Conservation (phyloP, 2,113 vertebrate species). For the Pomatostomus ruficeps region DNA sequence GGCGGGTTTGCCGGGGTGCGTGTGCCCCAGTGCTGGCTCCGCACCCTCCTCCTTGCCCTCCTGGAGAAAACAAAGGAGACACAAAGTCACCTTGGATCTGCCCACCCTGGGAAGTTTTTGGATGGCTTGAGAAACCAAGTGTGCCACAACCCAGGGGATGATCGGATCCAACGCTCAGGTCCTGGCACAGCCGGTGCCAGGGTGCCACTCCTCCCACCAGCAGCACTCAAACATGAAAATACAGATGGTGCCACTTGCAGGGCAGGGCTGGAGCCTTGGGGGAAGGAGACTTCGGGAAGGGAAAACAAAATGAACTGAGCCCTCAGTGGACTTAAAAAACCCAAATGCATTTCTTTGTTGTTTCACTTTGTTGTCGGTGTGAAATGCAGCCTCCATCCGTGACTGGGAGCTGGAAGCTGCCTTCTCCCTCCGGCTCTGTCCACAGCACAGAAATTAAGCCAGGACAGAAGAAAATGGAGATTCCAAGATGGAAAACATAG, state of each 20-base stretch:
- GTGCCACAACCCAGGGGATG: not conserved
- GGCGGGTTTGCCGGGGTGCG: fast-evolving
- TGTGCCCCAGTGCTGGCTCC: not conserved
- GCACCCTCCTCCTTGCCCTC: not conserved
- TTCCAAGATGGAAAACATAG: not conserved
- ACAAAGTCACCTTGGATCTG: not conserved
- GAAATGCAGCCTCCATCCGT: not conserved
- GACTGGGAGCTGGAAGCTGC: not conserved
- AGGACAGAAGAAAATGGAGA: not conserved
- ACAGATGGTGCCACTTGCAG: not conserved
- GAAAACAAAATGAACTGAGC: not conserved
- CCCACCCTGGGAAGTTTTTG: not conserved
- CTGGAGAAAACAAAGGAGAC: not conserved
- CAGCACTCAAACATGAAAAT: fast-evolving
- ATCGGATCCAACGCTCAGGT: fast-evolving
- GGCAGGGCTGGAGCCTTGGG: not conserved
- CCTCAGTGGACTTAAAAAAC: not conserved
- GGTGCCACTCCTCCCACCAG: not conserved
- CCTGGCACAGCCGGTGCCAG: not conserved
- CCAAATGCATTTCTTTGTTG: not conserved
- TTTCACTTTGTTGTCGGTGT: not conserved
- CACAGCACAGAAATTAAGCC: not conserved
- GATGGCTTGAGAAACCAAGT: not conserved
- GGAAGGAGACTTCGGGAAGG: not conserved
- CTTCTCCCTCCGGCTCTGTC: not conserved